Conservation (phyloP, 2,888 invertebrate genomes). For the Didymodactylos carnosus region DNA sequence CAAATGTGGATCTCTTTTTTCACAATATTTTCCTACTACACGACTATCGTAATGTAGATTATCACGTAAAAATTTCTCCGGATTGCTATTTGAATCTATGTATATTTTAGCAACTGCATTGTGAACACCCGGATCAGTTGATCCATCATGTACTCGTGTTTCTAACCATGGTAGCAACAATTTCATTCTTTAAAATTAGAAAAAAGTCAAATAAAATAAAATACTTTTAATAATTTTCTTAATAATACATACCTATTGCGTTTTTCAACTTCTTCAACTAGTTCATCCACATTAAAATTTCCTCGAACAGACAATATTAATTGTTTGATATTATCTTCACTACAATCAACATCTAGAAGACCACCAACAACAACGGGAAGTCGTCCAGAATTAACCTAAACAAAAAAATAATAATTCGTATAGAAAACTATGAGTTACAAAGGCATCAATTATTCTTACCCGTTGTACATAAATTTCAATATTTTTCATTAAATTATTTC, state of each 20-base stretch:
- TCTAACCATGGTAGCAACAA: constrained; percentile 87
- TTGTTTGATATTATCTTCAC: constrained; percentile 96
- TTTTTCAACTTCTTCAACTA: constrained; percentile 65
- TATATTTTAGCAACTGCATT: constrained; percentile 98
- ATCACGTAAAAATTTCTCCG: constrained; percentile 65
- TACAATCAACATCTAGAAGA: constrained; percentile 86
- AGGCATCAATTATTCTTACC: constrained; percentile 36
- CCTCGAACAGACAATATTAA: constrained; percentile 86
- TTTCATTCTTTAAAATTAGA: constrained; percentile 51
- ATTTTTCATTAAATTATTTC: constrained; percentile 94
- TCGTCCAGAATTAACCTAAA: constrained; percentile 64
- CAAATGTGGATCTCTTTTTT: constrained; percentile 94
- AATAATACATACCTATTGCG: constrained; percentile 25
- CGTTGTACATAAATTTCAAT: constrained; percentile 99
- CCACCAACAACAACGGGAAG: constrained; percentile 94
- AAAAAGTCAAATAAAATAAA: background rate
- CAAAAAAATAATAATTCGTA: background rate
- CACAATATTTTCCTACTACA: constrained; percentile 81
- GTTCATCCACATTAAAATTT: constrained; percentile 93
- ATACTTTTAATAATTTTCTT: too few relatives aligned
- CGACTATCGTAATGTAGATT: constrained; percentile 75
- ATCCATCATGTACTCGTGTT: constrained; percentile 85
- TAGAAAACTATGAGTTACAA: background rate
- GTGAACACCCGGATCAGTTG: constrained; percentile 88
- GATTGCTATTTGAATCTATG: constrained; percentile 97